A percentile compares a stretch with the other conserved stretches of the same genome.
These are phyloP conservation scores for Rostratula benghalensis DNA, from an alignment of 2,113 vertebrate genomes.

Conservation along the genomic window DNA sequence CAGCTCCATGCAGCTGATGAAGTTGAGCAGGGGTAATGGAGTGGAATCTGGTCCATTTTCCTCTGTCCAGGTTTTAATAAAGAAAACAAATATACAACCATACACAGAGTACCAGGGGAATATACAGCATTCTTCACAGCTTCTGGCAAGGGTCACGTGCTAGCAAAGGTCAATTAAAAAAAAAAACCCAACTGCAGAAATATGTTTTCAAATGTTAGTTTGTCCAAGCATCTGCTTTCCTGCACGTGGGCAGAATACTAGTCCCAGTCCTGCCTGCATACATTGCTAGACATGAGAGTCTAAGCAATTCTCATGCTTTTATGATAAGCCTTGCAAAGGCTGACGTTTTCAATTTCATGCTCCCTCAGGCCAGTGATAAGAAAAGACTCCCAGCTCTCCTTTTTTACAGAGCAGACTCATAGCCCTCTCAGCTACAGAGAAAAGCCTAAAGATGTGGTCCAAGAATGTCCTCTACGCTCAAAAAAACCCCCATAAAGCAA, in stretches of 20 bases:
- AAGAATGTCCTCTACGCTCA: background rate
- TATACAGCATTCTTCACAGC: background rate
- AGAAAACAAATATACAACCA: slow-evolving; percentile 18
- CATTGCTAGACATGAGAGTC: background rate
- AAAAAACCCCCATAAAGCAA: background rate
- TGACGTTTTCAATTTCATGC: background rate
- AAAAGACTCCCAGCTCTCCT: background rate
- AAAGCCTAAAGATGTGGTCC: background rate
- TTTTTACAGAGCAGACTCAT: background rate
- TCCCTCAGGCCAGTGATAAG: slow-evolving; percentile 20
- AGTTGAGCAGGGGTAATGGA: background rate
- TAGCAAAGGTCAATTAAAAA: background rate
- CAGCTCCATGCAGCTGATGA: background rate
- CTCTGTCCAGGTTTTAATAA: slow-evolving; percentile 31
- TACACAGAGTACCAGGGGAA: background rate
- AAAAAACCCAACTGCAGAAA: background rate
- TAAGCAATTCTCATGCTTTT: background rate
- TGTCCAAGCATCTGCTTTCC: background rate
- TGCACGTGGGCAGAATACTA: background rate
- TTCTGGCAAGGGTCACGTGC: background rate
- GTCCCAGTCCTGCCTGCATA: background rate
- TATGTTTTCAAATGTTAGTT: background rate
- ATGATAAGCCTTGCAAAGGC: background rate
- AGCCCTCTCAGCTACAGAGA: background rate
- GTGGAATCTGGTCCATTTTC: background rate